Conservation (phyloP, 2,888 invertebrate genomes). For the Drosophila paramelanica region DNA sequence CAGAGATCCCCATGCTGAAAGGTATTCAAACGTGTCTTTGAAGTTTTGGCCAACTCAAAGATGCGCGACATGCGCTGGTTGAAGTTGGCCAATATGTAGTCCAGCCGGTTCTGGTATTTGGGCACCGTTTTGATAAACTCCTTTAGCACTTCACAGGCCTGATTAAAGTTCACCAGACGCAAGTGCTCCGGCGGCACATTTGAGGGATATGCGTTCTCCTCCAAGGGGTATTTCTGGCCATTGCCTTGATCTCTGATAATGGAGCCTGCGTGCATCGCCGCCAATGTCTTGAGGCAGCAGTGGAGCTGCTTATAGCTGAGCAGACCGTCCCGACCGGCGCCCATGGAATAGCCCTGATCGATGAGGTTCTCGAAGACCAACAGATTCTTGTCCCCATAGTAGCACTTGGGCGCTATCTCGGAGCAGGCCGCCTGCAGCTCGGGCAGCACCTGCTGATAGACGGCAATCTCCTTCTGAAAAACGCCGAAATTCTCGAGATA, state of each 20-base stretch:
- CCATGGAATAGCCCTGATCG: slow-evolving; percentile 80
- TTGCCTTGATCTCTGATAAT: slow-evolving; percentile 83
- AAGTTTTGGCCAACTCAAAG: slow-evolving; percentile 82
- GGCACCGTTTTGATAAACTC: slow-evolving; percentile 79
- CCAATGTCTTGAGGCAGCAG: slow-evolving; percentile 83
- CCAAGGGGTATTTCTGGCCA: slow-evolving; percentile 63
- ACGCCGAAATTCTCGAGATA: slow-evolving; percentile 85
- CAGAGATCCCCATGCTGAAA: slow-evolving; percentile 85
- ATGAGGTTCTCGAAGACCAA: slow-evolving; percentile 85
- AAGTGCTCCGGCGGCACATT: slow-evolving; percentile 66
- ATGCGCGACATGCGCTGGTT: slow-evolving; percentile 68
- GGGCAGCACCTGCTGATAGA: slow-evolving; percentile 85
- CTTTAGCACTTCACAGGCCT: slow-evolving; percentile 78
- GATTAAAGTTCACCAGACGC: slow-evolving; percentile 74
- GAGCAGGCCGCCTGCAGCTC: slow-evolving; percentile 75
- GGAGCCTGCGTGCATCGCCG: slow-evolving; percentile 85
- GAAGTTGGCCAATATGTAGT: slow-evolving; percentile 72
- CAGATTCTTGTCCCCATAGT: slow-evolving; percentile 83
- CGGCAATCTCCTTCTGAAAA: slow-evolving; percentile 85
- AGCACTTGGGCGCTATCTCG: slow-evolving; percentile 84
- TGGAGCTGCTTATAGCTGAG: slow-evolving; percentile 84
- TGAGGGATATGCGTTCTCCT: slow-evolving; percentile 84
- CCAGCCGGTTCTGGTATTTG: slow-evolving; percentile 75
- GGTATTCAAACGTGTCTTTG: slow-evolving; percentile 83
- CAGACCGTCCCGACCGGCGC: slow-evolving; percentile 73